Base-by-base conservation (phyloP, 2,113 vertebrate species). In the Apus apus region DNA sequence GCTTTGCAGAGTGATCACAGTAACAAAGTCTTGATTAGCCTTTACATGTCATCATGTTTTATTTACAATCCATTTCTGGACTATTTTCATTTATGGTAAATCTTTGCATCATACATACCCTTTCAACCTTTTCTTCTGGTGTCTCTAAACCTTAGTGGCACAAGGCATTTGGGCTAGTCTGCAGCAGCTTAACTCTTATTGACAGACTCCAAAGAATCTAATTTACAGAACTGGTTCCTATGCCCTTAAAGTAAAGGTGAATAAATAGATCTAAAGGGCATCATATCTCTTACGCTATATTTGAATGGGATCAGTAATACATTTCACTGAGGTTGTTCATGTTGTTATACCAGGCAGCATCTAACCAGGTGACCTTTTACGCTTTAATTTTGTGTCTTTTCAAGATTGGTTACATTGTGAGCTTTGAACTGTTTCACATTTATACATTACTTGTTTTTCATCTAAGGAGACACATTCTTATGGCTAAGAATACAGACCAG, bases 241-340 rank as follows among this genome's bases (percentile, higher is more conserved):
- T 17, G 72, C 71, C 88, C 89, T 95, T 85, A 89, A 95, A 95
- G 87, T 32, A 97, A 96, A 96, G 92, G 89, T 94, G 92, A 97
- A 86, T 93, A 94, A 94, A 94, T 80, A 94, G 74, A 96, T 85
- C 66, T 88, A 95, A 95, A 94, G 93, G 95, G 87, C 89, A 87
- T 40, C 78, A 8, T 79, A 85, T 76, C 75, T 85, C 50, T 74
- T 81, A 82, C 34, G 90, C 51, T 30, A 0, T 51, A 36, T 88
- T 86, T 92, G 75, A 96, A 92, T 78, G 57, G 38, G 48, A 89
- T 34, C 40, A 60, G 75, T 58, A 90, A 90, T 65, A 46, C 12
- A 68, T 68, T 92, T 94, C 85, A 92, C 53, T 51, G n/a, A 74
- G 57, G 40, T 34, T 78, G 51, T 25, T 84, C 38, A 1, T 22